Percentiles rank a stretch among this genome's conserved stretches.
Conservation (phyloP, 2,797 vertebrate species). For the Hydrocynus forskahlii region DNA sequence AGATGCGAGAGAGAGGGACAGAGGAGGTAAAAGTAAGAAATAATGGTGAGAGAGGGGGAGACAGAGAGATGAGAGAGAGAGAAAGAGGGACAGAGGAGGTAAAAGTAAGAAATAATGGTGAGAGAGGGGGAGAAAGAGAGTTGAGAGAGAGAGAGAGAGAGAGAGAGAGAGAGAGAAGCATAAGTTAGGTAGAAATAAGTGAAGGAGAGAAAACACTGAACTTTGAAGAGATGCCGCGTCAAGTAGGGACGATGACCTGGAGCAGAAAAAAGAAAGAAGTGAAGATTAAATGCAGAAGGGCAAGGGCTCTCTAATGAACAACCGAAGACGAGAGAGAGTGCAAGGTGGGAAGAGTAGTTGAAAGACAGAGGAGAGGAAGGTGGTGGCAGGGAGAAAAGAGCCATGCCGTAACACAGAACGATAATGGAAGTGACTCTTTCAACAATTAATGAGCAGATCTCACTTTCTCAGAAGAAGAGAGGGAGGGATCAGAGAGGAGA, state of each 20-base stretch:
- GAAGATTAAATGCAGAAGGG: slow-evolving; percentile 23
- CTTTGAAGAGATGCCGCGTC: not conserved
- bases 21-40: no score
- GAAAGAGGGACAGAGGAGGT: not conserved
- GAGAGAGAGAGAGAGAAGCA: not conserved
- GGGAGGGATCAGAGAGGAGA: slow-evolving; percentile 47
- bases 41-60: no score
- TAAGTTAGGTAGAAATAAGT: not conserved
- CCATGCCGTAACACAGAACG: slow-evolving; percentile 21
- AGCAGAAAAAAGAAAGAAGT: slow-evolving; percentile 1
- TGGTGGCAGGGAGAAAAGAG: slow-evolving; percentile 34
- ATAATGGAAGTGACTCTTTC: slow-evolving; percentile 48
- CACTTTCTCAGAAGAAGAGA: slow-evolving; percentile 45
- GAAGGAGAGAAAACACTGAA: not conserved
- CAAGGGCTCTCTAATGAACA: not conserved
- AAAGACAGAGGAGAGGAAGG: slow-evolving; percentile 37
- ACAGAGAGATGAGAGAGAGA: slow-evolving; percentile 28
- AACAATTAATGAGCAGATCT: slow-evolving; percentile 55
- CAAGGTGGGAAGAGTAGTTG: slow-evolving; percentile 28
- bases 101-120: no score
- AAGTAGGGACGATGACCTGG: slow-evolving; percentile 15
- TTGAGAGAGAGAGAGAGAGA: no score
- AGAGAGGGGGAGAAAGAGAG: no score
- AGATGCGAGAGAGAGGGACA: slow-evolving; percentile 9
- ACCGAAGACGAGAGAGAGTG: slow-evolving; percentile 26